These are phyloP conservation scores for Pristionchus fissidentatus DNA, from an alignment of 2,888 invertebrate genomes.

Conservation along the genomic window DNA sequence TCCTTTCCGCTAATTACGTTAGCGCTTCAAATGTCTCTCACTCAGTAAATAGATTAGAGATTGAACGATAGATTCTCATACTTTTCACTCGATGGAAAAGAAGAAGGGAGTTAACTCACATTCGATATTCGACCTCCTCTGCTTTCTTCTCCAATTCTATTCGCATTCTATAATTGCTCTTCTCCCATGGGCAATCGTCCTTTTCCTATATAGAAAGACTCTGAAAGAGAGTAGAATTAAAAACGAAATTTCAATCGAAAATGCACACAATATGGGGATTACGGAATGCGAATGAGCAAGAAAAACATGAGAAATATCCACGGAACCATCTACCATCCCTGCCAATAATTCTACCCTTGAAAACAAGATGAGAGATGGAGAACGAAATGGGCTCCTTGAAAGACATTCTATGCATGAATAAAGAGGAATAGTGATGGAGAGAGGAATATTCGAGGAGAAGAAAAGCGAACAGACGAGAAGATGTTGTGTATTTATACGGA, in stretches of 20 bases:
- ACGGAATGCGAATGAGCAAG: neutral
- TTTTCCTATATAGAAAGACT: neutral
- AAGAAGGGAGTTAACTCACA: neutral
- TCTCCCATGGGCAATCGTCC: neutral
- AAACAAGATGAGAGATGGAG: neutral
- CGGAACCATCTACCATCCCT: too few relatives aligned
- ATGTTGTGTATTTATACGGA: too few relatives aligned
- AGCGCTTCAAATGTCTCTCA: neutral
- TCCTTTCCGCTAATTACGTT: neutral
- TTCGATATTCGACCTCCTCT: neutral
- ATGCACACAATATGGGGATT: neutral
- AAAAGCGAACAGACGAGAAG: too few relatives aligned
- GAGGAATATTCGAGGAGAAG: too few relatives aligned
- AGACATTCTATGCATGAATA: constrained; percentile 23
- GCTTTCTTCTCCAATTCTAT: neutral
- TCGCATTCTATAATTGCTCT: constrained; percentile 30
- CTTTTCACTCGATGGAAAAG: neutral
- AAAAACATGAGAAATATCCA: neutral
- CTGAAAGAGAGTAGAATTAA: neutral
- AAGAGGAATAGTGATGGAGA: too few relatives aligned
- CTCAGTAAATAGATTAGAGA: neutral
- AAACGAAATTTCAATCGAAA: neutral
- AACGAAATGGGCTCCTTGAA: neutral
- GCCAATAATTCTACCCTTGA: neutral
- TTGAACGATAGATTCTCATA: neutral